Conservation (phyloP, 2,113 vertebrate genomes). For the Amblyornis subalaris region DNA sequence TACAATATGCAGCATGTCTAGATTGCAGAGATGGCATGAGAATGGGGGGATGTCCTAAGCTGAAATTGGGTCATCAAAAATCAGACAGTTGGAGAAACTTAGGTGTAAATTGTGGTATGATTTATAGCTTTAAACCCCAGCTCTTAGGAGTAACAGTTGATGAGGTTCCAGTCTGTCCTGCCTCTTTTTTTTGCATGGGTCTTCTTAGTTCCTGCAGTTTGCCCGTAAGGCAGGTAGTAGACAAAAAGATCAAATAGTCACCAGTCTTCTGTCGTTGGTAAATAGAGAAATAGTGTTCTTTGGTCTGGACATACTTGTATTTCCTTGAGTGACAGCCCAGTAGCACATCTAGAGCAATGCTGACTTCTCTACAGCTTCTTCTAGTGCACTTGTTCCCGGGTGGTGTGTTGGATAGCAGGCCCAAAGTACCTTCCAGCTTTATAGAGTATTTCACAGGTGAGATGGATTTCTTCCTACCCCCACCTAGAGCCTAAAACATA, state of each 20-base stretch:
- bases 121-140: neutral
- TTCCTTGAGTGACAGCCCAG: neutral
- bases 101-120: neutral
- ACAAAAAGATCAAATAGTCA: neutral
- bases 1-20: neutral
- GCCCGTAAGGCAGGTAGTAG: neutral
- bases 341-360: neutral
- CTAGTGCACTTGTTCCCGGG: neutral
- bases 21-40: neutral
- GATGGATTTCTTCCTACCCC: neutral
- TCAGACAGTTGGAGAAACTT: neutral
- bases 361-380: neutral
- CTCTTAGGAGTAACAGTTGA: neutral
- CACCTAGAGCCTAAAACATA: neutral
- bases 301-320: neutral
- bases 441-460: neutral
- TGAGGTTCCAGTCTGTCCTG: neutral
- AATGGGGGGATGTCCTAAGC: neutral
- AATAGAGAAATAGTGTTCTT: neutral
- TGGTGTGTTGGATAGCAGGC: neutral
- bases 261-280: neutral
- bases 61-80: neutral
- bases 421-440: neutral
- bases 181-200: fast-evolving
- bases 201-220: neutral